A percentile compares a stretch with the other conserved stretches of the same genome.
phyloP scores from a whole-genome alignment of 2,888 invertebrate genomes.

The Steinernema hermaphroditum region DNA sequence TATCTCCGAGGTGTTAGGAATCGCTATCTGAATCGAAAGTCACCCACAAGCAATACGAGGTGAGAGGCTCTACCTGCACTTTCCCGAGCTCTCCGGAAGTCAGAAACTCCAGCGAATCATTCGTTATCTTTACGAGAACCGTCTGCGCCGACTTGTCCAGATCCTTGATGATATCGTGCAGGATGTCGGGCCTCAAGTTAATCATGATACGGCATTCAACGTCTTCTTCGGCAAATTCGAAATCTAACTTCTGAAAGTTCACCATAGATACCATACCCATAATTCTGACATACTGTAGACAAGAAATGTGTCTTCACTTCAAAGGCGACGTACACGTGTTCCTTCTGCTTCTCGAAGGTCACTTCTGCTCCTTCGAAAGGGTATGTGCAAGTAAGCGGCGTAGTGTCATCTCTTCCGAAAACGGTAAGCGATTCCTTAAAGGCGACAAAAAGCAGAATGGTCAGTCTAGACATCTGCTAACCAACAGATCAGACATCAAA shows the following conservation, averaged over 20 bases:
- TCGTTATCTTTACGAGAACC: constrained; percentile 36
- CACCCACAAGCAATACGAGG: neutral
- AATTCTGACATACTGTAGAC: neutral
- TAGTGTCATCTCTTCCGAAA: constrained; percentile 34
- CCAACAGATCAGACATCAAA: constrained; percentile 1
- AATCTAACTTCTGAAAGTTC: constrained; percentile 34
- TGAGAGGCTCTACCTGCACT: constrained; percentile 33
- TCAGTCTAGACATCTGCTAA: neutral
- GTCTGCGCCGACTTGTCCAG: constrained; percentile 36
- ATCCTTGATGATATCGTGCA: constrained; percentile 38
- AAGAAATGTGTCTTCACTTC: neutral
- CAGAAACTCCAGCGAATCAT: constrained; percentile 32
- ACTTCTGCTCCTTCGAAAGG: constrained; percentile 34
- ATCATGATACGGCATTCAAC: constrained; percentile 37
- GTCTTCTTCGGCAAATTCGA: constrained; percentile 33
- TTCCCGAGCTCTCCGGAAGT: constrained; percentile 40
- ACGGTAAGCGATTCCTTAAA: constrained; percentile 37
- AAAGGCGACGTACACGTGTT: neutral
- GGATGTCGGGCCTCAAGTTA: constrained; percentile 18
- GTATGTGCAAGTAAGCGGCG: constrained; percentile 31
- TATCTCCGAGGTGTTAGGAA: constrained; percentile 4
- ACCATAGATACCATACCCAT: neutral
- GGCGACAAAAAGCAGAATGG: neutral
- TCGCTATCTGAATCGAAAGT: neutral
- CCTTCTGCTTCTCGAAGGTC: neutral